Evolutionary conservation across 2,888 invertebrate genomes (phyloP), one percentile per base, ranked within the genome.

Genomic region (Actias luna): DNA sequence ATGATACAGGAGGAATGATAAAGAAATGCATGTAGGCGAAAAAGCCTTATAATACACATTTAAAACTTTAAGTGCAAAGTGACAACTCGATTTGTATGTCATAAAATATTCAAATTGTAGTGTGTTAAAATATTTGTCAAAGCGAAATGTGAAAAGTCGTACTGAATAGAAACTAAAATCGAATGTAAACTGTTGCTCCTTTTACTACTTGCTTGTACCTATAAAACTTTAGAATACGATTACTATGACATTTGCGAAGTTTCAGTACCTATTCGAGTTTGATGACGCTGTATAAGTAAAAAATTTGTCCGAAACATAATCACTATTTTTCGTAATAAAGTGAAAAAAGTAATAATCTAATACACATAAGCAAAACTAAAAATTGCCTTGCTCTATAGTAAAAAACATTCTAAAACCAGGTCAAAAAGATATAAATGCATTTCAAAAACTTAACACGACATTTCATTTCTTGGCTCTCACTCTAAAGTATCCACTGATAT

Each of bases 151-250:
- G 5, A 55, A 1, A 16, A 4, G 55, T 29, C 27, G 4, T 3
- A 55, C 16, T 29, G 4, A 29, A 55, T 7, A 55, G 50, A 25
- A 25, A 52, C 18, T 59, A 27, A 25, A 59, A 59, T 39, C 31
- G 42, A 63, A 55, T 64, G 60, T 50, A 64, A 61, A 62, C 61
- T 46, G 65, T 59, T 12, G 59, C 39, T 66, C 57, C 65, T 59
- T 62, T 60, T 29, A 55, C 55, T 16, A 64, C 64, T 61, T 36
- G 62, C 64, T 61, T 36, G 62, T 62, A 58, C 59, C 59, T 60
- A 60, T 67, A 65, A 65, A 61, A 52, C 29, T 29, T 27, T 5
- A 14, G 16, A 29, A 55, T n/a, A 29, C 27, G 55, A 55, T 16
- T 29, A 55, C 55, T 29, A 55, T 55, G 29, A 55, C 22, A 27